Conservation (phyloP, 2,888 invertebrate species). For the Biston stratarius region DNA sequence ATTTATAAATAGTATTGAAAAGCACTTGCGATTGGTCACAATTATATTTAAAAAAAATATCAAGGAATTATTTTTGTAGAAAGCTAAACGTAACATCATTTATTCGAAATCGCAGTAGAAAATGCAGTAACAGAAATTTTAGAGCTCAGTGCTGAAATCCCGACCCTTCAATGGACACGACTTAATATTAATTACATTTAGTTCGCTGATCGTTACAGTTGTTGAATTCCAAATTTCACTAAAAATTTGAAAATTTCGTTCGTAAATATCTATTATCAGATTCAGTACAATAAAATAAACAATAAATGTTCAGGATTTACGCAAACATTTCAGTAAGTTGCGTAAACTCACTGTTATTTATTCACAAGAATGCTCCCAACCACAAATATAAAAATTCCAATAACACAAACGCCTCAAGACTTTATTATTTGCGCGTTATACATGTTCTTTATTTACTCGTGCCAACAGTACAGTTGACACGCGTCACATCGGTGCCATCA, state of each 20-base stretch:
- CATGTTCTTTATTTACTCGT: conserved; percentile 24
- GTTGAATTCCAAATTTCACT: background rate
- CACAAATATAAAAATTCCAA: conserved; percentile 30
- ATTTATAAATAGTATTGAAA: conserved; percentile 41
- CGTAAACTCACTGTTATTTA: conserved; percentile 12
- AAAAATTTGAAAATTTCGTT: background rate
- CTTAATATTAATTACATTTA: background rate
- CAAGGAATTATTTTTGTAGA: too few relatives aligned
- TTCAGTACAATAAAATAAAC: background rate
- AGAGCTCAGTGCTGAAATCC: background rate
- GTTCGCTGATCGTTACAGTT: background rate
- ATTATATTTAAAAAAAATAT: background rate
- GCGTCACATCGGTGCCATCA: conserved; percentile 44
- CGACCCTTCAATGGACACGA: background rate
- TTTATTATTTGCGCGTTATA: conserved; percentile 28
- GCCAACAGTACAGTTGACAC: conserved; percentile 45
- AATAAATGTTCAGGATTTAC: conserved; percentile 1
- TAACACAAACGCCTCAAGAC: conserved; percentile 27
- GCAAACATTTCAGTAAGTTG: conserved; percentile 1
- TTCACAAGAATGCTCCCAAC: conserved; percentile 17
- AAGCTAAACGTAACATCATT: too few relatives aligned
- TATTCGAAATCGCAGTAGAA: too few relatives aligned
- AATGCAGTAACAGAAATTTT: background rate
- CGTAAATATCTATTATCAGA: too few relatives aligned
- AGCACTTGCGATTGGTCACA: conserved; percentile 29